A percentile compares a stretch with the other conserved stretches of the same genome.
Conservation (phyloP, 2,888 invertebrate genomes). For the Didymodactylos carnosus region DNA sequence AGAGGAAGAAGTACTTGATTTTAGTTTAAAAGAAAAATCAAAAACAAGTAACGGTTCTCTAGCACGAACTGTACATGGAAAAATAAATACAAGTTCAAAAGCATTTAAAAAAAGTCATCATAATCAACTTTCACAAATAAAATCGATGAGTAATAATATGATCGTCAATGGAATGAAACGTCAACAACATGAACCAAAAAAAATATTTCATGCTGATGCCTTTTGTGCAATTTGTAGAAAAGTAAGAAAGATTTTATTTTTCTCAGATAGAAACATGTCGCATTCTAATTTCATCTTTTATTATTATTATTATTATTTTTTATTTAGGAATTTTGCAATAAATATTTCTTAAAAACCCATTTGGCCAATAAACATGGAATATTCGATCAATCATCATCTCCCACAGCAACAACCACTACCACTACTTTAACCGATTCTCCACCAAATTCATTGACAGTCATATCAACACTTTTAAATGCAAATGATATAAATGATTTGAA, state of each 20-base stretch:
- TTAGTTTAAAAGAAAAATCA: not conserved
- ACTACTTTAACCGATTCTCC: not conserved
- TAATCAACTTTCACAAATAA: too few relatives aligned
- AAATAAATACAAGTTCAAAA: not conserved
- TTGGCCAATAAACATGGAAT: slow-evolving; percentile 1
- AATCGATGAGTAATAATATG: too few relatives aligned
- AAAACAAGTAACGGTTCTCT: too few relatives aligned
- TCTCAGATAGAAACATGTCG: too few relatives aligned
- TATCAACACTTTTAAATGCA: not conserved
- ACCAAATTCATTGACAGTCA: not conserved
- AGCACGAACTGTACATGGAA: not conserved
- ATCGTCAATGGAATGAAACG: not conserved
- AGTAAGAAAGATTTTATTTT: too few relatives aligned
- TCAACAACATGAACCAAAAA: not conserved
- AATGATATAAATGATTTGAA: not conserved
- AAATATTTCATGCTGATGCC: slow-evolving; percentile 14
- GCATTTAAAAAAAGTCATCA: not conserved
- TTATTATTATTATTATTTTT: too few relatives aligned
- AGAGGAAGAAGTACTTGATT: not conserved
- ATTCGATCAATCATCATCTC: not conserved
- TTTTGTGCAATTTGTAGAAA: not conserved
- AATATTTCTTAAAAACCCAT: not conserved
- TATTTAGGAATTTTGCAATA: not conserved
- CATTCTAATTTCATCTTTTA: too few relatives aligned
- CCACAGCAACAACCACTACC: not conserved